Base-by-base conservation (phyloP, 1,140 invertebrate species). In the Pseudomyrmex flavicornis region DNA sequence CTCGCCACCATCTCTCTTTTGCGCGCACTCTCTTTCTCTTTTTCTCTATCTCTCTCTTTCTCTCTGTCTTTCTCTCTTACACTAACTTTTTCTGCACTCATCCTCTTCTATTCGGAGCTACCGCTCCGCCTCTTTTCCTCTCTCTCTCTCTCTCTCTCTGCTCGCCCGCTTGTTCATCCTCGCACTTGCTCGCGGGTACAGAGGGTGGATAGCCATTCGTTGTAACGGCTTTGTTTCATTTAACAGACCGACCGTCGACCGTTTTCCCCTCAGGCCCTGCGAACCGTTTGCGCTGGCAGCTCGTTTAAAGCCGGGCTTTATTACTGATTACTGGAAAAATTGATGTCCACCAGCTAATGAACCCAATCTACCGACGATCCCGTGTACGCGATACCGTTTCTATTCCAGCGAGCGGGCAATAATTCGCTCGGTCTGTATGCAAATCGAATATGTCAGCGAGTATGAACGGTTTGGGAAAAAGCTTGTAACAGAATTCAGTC, bases 161-260 rank as follows among this genome's bases (percentile, higher is more conserved):
- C 80, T 26, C 50, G 35, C 26, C 58, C 73, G 50, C 63, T 59
- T 74, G 77, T 84, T 79, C 77, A 66, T 83, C 73, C 72, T 2
- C 54, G 63, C 48, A 59, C 59, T 83, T 61, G 68, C 77, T 80
- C 83, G 50, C 77, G 62, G 68, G 87, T 87, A 82, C 89, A 73
- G 84, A 65, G 85, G 84, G 85, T 89, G 90, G 90, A 92, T 91
- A 91, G 86, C 90, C 91, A 91, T 92, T 92, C 91, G 91, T 92
- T 92, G 91, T 92, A 91, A 91, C 88, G 90, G 91, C 91, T 91
- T 92, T 91, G 91, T 92, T 92, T 92, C 91, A 92, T 91, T 92
- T 92, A 92, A 92, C 91, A 90, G 88, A 91, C 90, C 90, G 83
- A 84, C 75, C 89, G 86, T 83, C 90, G 88, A 86, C 79, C 83